phyloP scores from a whole-genome alignment of 2,113 vertebrate species.

The Nymphicus hollandicus region DNA sequence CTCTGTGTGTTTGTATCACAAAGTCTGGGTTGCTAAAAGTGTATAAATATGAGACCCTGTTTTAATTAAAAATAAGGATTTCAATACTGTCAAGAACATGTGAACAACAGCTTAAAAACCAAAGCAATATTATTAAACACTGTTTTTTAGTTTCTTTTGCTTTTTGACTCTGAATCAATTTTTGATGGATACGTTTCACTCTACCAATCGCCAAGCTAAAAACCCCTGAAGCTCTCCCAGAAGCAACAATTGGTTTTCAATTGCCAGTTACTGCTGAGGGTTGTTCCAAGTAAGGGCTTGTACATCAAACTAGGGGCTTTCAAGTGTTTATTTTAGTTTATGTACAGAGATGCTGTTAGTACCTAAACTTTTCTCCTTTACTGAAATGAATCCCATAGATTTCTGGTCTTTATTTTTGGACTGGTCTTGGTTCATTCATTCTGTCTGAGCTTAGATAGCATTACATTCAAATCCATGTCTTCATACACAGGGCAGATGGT shows the following conservation, averaged over 20 bases:
- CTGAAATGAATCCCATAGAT: background rate
- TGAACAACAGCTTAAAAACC: background rate
- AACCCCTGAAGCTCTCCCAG: background rate
- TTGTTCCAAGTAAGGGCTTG: background rate
- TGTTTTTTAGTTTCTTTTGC: background rate
- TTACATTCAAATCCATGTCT: background rate
- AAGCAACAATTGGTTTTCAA: background rate
- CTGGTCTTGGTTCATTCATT: background rate
- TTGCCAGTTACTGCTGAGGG: background rate
- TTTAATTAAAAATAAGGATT: background rate
- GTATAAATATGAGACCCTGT: background rate
- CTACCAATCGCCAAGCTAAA: background rate
- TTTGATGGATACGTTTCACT: background rate
- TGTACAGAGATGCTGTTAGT: background rate
- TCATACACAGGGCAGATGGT: background rate
- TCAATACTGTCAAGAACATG: background rate
- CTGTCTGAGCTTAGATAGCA: background rate
- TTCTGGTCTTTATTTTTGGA: background rate
- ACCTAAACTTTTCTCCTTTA: background rate
- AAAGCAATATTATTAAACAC: background rate
- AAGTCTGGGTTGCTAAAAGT: background rate
- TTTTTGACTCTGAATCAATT: background rate
- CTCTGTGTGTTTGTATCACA: background rate
- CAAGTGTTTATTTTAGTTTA: background rate
- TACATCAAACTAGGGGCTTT: background rate